Evolutionary conservation across 2,113 vertebrate genomes (phyloP), one percentile per base, ranked within the genome.

Genomic region (Hoplias malabaricus): DNA sequence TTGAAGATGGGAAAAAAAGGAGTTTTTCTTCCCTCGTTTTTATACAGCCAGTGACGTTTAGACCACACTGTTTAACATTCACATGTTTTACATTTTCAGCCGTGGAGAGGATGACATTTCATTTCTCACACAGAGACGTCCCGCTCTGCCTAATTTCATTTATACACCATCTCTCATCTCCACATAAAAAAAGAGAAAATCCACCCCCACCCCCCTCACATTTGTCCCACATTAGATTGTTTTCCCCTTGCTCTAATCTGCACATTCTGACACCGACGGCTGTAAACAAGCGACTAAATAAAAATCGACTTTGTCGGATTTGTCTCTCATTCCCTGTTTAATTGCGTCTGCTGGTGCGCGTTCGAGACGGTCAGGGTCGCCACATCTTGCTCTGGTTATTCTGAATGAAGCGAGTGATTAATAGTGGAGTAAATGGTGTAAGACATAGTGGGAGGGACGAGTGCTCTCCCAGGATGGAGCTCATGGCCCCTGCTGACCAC

Each of bases 11-110:
- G 73, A 74, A 84, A 78, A 69, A 65, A 81, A 69, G 80, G 69
- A 46, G 16, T 48, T 19, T 46, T 46, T 16, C 13, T 13, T 13
- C 10, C 10, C 10, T 13, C 19, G 5, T 16, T 36, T 62, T 21
- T 21, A 62, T 75, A 83, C 78, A 65, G 69, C 78, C 67, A 81
- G 71, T 73, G 61, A 88, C 65, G 85, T 80, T 83, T 21, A 56
- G 80, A 84, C 83, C 77, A 46, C 85, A 84, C 75, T 80, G 77
- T 82, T 86, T 85, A 86, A 87, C 83, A 66, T 86, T 90, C 87
- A 90, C 87, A 82, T 92, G 91, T 91, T 93, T 91, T 87, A 86
- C 88, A 91, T 92, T 90, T 92, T 87, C 88, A 83, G 61, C 71
- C 84, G 87, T 80, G 82, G 85, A 81, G 83, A 84, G 82, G 83